Evolutionary conservation across 2,888 invertebrate genomes (phyloP), one percentile per base, ranked within the genome.

Genomic region (Galerucella pusilla): DNA sequence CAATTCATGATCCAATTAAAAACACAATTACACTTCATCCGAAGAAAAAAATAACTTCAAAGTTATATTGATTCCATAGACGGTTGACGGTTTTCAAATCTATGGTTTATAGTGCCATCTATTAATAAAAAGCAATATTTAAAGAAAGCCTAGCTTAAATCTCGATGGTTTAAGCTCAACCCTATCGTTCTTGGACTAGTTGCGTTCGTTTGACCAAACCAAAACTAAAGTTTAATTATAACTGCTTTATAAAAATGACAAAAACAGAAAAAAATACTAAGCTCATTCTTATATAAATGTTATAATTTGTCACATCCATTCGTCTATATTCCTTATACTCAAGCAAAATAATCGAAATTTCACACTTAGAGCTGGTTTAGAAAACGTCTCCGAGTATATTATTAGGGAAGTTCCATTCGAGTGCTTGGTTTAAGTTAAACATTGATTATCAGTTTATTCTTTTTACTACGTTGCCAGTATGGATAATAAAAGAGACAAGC

Each of bases 381-480:
- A 52, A 11, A 57, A 57, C 57, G 57, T 16, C 10, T 2, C 57
- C 20, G 57, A 57, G 57, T 57, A 57, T 1, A 57, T 10, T 16
- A 16, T 57, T 16, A 57, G 57, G 57, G 16, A 20, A 16, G 20
- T 57, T 57, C 20, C 16, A 57, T 20, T 57, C 20, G 57, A 57
- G 20, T 6, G 10, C 20, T 57, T 57, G 57, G 57, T 2, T 20
- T 2, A 1, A 16, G n/a, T 14, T 5, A n/a, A 52, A n/a, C n/a
- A 52, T n/a, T 3, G n/a, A 57, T 20, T 57, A 57, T 57, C 20
- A 45, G 64, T 45, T 28, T 46, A 59, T 25, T 72, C 70, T 42
- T 72, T 72, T 60, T 72, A 72, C 72, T 25, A 60, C 52, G 72
- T 72, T 72, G 72, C 66, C 72, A 60, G 42, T 28, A 49, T 61